These are phyloP conservation scores for Tenthredo mesomela DNA, from an alignment of 2,888 invertebrate species.

Conservation along the genomic window DNA sequence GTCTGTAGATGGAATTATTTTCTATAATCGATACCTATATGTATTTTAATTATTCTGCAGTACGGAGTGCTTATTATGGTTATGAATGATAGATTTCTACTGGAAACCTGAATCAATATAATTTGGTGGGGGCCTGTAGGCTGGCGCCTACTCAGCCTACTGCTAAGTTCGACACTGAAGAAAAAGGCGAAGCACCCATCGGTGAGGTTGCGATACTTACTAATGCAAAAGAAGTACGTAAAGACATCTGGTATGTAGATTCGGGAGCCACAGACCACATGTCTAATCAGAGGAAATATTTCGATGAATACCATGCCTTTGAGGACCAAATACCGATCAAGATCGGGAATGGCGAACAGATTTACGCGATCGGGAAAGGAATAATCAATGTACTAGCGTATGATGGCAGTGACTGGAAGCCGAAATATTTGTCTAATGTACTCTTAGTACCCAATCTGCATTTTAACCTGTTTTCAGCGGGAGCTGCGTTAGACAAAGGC, in stretches of 20 bases:
- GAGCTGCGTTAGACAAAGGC: conserved; percentile 58
- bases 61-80: too few relatives aligned
- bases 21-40: too few relatives aligned
- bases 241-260: conserved; percentile 57
- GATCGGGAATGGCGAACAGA: conserved; percentile 57
- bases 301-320: conserved; percentile 54
- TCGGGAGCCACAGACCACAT: conserved; percentile 62
- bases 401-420: conserved; percentile 56
- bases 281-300: conserved; percentile 59
- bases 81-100: too few relatives aligned
- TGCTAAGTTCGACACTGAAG: too few relatives aligned
- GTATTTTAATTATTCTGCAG: too few relatives aligned
- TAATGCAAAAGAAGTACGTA: not conserved
- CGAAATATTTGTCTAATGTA: conserved; percentile 55
- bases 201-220: not conserved
- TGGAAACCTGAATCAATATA: too few relatives aligned
- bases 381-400: conserved; percentile 59
- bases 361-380: conserved; percentile 56
- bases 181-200: conserved; percentile 52
- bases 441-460: conserved; percentile 55
- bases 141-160: too few relatives aligned
- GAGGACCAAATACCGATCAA: conserved; percentile 49
- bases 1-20: too few relatives aligned
- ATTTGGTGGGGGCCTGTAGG: too few relatives aligned
- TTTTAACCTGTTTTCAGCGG: conserved; percentile 57